Conservation (phyloP, 2,797 vertebrate genomes). For the Manis pentadactyla region DNA sequence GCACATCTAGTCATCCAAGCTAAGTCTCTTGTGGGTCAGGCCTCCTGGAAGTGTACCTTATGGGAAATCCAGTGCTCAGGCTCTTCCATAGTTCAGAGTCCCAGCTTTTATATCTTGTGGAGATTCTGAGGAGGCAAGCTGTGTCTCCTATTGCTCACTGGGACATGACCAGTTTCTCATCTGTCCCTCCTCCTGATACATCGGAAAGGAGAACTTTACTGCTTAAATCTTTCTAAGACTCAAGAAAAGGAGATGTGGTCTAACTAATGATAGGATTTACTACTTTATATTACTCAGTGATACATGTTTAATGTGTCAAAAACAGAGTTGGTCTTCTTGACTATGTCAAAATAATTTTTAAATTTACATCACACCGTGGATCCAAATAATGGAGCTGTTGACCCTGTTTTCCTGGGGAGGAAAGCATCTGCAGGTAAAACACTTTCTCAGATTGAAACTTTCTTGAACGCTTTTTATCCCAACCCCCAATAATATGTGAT, state of each 20-base stretch:
- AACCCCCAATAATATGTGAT: background rate
- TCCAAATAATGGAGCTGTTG: background rate
- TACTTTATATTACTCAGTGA: background rate
- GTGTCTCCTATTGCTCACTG: background rate
- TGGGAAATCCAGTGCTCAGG: background rate
- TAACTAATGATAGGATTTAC: background rate
- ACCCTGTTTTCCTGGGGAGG: background rate
- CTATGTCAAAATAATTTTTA: background rate
- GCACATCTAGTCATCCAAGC: background rate
- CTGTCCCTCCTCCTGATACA: background rate
- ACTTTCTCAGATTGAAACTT: background rate
- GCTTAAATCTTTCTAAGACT: background rate
- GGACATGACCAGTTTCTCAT: background rate
- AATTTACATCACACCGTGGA: background rate
- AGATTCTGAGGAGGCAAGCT: conserved; percentile 19
- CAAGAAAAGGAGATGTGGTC: background rate
- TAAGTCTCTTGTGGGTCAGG: background rate
- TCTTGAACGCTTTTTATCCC: background rate
- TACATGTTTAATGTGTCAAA: background rate
- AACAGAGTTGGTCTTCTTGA: background rate
- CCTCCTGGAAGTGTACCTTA: background rate
- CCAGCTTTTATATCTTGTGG: background rate
- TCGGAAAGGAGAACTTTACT: background rate
- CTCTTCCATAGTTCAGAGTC: background rate
- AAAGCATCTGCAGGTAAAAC: background rate